Evolutionary conservation across 1,140 invertebrate genomes (phyloP), one percentile per base, ranked within the genome.

Genomic region (Hylaeus anthracinus): DNA sequence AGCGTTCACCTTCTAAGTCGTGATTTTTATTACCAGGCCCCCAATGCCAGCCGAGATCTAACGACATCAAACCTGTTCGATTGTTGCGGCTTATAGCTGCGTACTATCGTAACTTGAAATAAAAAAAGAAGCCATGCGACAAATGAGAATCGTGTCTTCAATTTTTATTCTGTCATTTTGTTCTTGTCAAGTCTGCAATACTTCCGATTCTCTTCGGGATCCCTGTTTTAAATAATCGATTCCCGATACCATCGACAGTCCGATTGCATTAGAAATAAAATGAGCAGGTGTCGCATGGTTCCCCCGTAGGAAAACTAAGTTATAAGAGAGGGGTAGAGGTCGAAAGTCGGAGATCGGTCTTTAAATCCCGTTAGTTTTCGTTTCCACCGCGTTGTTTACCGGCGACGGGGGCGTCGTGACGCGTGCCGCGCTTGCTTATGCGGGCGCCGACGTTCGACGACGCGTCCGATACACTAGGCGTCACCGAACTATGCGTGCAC

Each of bases 311-410:
- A 63, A 41, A 8, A 43, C n/a, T 2, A 2, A 65, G 15, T 63
- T 41, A 66, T 69, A 26, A 56, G 53, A 67, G 5, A 55, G 72
- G 63, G 64, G 75, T 74, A 26, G 26, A 26, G 26, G 66, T 55
- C 74, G 82, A 81, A 83, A 82, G 84, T 87, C 86, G 79, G 14
- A 51, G 88, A 88, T 88, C 86, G 83, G 88, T 86, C 87, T 93
- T 93, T 92, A 93, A 93, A 93, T 93, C 90, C 92, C 92, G 92
- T 93, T 93, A 93, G 84, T 78, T 88, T 90, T 90, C 75, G 86
- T 87, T 86, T 90, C 79, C 67, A 79, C 71, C 82, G 83, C 86
- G 80, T 88, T 77, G 88, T 85, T 84, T 67, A 77, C 72, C 80
- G 83, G 86, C 84, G 86, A 70, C 81, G 82, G 86, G 51, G 75